Percentiles rank a stretch among this genome's conserved stretches.
Evolutionary conservation across 2,888 invertebrate species (phyloP).

Genomic region (Noctua comes): DNA sequence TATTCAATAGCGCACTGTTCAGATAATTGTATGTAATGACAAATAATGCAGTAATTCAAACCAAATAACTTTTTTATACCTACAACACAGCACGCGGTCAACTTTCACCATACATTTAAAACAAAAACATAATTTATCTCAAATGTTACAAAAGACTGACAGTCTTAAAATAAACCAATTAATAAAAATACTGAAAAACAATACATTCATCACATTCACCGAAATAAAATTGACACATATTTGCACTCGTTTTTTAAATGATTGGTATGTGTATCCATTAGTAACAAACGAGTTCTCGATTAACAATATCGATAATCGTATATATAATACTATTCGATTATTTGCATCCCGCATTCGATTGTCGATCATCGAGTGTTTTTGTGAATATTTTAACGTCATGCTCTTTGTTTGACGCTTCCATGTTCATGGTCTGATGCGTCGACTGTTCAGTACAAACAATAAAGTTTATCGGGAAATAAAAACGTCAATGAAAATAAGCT

Average conservation of each 20-base stretch:
- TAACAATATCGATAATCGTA: constrained; percentile 26
- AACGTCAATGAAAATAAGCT: neutral
- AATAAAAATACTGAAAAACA: neutral
- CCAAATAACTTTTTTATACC: neutral
- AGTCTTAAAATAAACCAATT: neutral
- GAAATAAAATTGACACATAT: constrained; percentile 12
- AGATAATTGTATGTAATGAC: neutral
- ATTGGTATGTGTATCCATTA: constrained; percentile 4
- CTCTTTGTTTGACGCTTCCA: constrained; percentile 20
- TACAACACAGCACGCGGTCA: neutral
- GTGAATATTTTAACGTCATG: constrained; percentile 40
- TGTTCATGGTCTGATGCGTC: constrained; percentile 15
- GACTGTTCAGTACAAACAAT: neutral
- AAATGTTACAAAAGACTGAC: neutral
- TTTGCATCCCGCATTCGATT: constrained; percentile 25
- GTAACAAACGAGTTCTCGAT: constrained; percentile 33
- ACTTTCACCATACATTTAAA: neutral
- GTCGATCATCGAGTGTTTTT: constrained; percentile 37
- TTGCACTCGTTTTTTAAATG: constrained; percentile 30
- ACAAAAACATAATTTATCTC: neutral
- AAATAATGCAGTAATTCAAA: neutral
- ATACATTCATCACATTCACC: neutral
- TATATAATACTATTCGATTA: constrained; percentile 33
- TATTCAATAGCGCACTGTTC: neutral
- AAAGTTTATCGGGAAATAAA: neutral